Conservation (phyloP, 2,113 vertebrate genomes). For the Xiphophorus maculatus region DNA sequence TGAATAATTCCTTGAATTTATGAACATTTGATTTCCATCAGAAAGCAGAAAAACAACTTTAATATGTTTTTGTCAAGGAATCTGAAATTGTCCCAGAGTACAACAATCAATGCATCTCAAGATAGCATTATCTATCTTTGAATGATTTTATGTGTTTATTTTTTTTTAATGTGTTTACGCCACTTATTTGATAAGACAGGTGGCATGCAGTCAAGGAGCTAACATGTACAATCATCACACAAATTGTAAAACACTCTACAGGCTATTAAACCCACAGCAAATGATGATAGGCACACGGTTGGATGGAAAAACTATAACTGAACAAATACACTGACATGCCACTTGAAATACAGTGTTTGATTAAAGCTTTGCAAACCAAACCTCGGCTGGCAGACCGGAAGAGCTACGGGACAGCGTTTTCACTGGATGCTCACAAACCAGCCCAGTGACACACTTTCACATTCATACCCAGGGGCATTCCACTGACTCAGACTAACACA, state of each 20-base stretch:
- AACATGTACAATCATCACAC: conserved; percentile 59
- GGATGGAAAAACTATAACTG: conserved; percentile 52
- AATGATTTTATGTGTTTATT: conserved; percentile 3
- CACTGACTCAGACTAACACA: conserved; percentile 64
- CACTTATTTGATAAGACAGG: conserved; percentile 31
- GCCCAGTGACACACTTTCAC: conserved; percentile 79
- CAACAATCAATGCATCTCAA: background rate
- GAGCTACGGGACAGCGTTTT: conserved; percentile 53
- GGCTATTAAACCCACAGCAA: conserved; percentile 44
- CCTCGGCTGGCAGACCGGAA: conserved; percentile 72
- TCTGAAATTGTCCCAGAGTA: background rate
- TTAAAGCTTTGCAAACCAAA: conserved; percentile 76
- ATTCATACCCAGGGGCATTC: conserved; percentile 53
- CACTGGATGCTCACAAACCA: conserved; percentile 66
- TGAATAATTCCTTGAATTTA: too few species aligned
- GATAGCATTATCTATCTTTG: background rate
- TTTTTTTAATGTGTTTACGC: conserved; percentile 21
- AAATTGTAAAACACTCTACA: conserved; percentile 57
- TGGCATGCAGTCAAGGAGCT: conserved; percentile 45
- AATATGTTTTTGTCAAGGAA: background rate
- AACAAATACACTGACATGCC: conserved; percentile 61
- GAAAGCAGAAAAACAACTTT: background rate
- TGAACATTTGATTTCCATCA: too few species aligned
- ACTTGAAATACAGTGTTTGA: conserved; percentile 77
- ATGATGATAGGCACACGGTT: conserved; percentile 53